These are phyloP conservation scores for Paracentrotus lividus DNA, from an alignment of 53 echinoderm and acorn worm genomes.

Conservation along the genomic window DNA sequence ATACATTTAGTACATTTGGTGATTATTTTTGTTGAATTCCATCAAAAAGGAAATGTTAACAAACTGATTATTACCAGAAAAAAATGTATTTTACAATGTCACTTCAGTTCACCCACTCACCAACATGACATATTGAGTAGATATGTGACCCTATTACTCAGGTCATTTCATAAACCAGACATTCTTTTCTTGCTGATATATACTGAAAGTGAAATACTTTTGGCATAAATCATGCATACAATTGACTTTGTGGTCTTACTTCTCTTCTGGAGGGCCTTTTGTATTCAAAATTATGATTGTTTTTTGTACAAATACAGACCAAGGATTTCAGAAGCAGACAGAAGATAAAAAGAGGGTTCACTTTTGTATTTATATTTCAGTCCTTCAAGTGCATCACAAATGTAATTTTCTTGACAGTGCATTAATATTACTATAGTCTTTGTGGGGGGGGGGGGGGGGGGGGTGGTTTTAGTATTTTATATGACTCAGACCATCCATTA, in stretches of 20 bases:
- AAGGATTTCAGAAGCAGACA: too few species aligned
- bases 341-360: too few species aligned
- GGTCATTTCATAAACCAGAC: conserved; percentile 1
- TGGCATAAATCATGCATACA: neutral
- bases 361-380: too few species aligned
- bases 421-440: too few species aligned
- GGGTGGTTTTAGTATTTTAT: neutral
- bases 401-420: too few species aligned
- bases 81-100: too few species aligned
- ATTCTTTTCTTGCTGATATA: neutral
- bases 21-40: too few species aligned
- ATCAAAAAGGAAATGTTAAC: too few species aligned
- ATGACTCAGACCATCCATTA: neutral
- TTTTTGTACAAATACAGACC: neutral
- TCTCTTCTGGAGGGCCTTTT: neutral
- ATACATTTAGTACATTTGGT: too few species aligned
- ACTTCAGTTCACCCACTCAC: neutral
- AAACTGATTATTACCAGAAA: too few species aligned
- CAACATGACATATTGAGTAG: neutral
- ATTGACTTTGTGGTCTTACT: conserved; percentile 4
- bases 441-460: too few species aligned
- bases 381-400: too few species aligned
- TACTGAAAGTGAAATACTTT: neutral
- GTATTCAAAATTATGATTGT: neutral
- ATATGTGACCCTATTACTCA: neutral